Percentiles rank a stretch among this genome's conserved stretches.
Conservation (phyloP, 2,113 vertebrate species). For the Percina caprodes region DNA sequence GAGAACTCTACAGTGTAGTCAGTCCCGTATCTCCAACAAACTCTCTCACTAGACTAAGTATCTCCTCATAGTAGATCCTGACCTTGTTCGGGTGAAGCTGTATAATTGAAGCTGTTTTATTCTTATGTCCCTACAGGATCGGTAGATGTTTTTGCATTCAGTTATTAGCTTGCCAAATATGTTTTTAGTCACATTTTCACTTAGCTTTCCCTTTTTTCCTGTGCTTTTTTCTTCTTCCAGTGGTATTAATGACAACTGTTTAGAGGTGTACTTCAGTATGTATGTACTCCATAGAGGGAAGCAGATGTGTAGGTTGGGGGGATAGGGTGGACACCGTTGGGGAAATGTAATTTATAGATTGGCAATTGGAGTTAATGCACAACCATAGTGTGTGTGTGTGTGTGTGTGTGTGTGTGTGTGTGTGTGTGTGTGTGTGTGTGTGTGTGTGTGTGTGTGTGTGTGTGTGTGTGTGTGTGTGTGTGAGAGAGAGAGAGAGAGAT, state of each 20-base stretch:
- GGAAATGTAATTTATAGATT: slow-evolving; percentile 57
- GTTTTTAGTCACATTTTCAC: neutral
- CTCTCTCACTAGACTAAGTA: slow-evolving; percentile 4
- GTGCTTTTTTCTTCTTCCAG: neutral
- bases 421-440: slow-evolving; percentile 8
- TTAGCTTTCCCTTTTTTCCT: neutral
- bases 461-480: slow-evolving; percentile 6
- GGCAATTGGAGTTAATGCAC: slow-evolving; percentile 40
- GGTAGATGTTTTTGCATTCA: neutral
- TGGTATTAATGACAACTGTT: slow-evolving; percentile 23
- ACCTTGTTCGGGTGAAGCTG: slow-evolving; percentile 10
- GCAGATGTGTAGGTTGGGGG: slow-evolving; percentile 14
- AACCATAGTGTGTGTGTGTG: neutral
- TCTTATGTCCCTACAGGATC: neutral
- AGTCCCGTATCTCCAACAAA: slow-evolving; percentile 14
- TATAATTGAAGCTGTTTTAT: slow-evolving; percentile 12
- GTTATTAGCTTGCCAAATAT: slow-evolving; percentile 9
- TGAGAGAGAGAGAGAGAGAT: neutral
- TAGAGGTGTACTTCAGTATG: slow-evolving; percentile 2
- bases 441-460: slow-evolving; percentile 22
- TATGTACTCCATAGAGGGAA: neutral
- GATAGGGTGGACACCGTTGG: slow-evolving; percentile 30
- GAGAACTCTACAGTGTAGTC: slow-evolving; percentile 24
- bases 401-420: slow-evolving; percentile 28
- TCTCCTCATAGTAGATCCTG: neutral